Percentiles rank a stretch among this genome's conserved stretches.
Evolutionary conservation across 2,797 vertebrate species (phyloP).

Genomic region (Catostomus latipinnis): DNA sequence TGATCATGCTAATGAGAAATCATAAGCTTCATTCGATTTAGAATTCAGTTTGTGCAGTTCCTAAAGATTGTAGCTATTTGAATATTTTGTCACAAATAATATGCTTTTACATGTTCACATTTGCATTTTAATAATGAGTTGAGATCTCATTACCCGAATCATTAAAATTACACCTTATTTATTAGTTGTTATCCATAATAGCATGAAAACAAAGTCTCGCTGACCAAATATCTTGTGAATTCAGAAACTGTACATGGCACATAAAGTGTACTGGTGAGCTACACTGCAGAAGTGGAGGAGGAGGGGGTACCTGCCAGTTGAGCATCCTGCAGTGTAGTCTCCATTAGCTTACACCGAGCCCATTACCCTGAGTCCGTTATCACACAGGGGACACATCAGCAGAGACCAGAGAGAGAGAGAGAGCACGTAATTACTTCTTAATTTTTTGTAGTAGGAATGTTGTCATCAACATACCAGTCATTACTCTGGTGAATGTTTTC

Average conservation of each 20-base stretch:
- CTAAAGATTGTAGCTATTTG: background rate
- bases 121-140: conserved; percentile 40
- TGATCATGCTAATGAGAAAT: background rate
- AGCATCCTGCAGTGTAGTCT: conserved; percentile 42
- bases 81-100: conserved; percentile 24
- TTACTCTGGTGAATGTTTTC: conserved; percentile 39
- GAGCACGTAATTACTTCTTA: conserved; percentile 47
- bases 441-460: conserved; percentile 29
- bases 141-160: conserved; percentile 5
- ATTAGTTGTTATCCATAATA: background rate
- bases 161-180: conserved; percentile 8
- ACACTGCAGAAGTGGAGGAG: conserved; percentile 2
- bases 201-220: conserved; percentile 3
- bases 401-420: conserved; percentile 20
- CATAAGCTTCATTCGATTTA: background rate
- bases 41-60: background rate
- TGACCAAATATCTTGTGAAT: conserved; percentile 18
- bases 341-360: conserved; percentile 48
- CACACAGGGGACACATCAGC: conserved; percentile 45
- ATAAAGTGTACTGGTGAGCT: background rate
- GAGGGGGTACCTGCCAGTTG: conserved; percentile 13
- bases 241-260: background rate
- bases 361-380: conserved; percentile 44
- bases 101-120: conserved; percentile 19
- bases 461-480: conserved; percentile 34